Base-by-base conservation (phyloP, 2,797 vertebrate genomes). In the Pempheris klunzingeri region DNA sequence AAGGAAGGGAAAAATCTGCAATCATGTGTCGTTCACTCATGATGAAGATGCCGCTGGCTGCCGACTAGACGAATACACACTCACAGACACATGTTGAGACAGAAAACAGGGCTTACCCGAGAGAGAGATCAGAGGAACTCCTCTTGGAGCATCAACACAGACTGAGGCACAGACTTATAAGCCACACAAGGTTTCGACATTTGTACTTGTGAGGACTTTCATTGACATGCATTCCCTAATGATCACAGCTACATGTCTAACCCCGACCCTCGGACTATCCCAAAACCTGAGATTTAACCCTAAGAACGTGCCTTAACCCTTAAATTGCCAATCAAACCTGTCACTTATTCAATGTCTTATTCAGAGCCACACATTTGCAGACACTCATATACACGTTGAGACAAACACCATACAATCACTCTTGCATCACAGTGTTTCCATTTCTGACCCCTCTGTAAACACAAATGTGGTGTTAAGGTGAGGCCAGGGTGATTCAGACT, bases 71-170 rank as follows among this genome's bases (percentile, higher is more conserved):
- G 7, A 34, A 63, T 11, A 44, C 47, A 54, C 9, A 64, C 30
- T 44, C 50, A 68, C 20, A 55, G 32, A 57, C 67, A 26, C 79
- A 77, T 60, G 78, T 80, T 50, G 69, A 78, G 81, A 60, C 84
- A 88, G 60, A 85, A 46, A 77, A 47, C 30, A 15, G 32, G 66
- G 39, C 49, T 83, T 78, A 78, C 69, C 62, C 68, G 50, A 49
- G 53, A 6, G 11, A 2, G 71, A 83, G 68, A 64, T 90, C 81
- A 24, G n/a, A 59, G 49, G 4, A 57, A 17, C 43, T 71, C 17
- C n/a, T 61, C 11, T 63, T 68, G 8, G 22, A 41, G 58, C 32
- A 28, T 65, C 64, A 64, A 6, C 47, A 58, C 54, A 34, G 28
- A 61, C 18, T 5, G 18, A 12, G 64, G 55, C 26, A 38, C 22